A percentile compares a stretch with the other conserved stretches of the same genome.
Conservation (phyloP, 2,888 invertebrate genomes). For the Enoplolaimus lenunculus region DNA sequence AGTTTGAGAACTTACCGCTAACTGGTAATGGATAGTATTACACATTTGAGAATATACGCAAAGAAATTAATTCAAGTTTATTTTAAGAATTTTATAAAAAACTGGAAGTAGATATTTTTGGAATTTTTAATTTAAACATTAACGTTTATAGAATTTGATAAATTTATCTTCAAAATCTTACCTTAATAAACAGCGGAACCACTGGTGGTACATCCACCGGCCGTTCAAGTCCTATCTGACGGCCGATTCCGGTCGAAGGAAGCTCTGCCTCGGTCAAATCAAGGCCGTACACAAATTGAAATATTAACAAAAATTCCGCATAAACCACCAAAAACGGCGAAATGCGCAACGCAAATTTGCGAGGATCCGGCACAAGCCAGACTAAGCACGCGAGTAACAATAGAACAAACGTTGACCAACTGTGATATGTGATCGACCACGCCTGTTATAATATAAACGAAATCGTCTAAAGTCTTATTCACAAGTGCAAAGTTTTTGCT, state of each 20-base stretch:
- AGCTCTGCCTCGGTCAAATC: conserved; percentile 65
- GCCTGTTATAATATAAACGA: conserved; percentile 49
- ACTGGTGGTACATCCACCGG: conserved; percentile 25
- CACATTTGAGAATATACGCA: too few relatives aligned
- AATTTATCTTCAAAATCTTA: too few relatives aligned
- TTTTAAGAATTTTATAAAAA: too few relatives aligned
- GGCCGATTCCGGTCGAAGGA: conserved; percentile 45
- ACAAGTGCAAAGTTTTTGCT: neutral
- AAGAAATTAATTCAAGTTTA: too few relatives aligned
- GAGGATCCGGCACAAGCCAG: conserved; percentile 87
- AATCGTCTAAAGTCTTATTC: neutral
- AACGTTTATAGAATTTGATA: too few relatives aligned
- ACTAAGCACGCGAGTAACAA: conserved; percentile 81
- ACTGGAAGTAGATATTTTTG: too few relatives aligned
- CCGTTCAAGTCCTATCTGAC: conserved; percentile 30
- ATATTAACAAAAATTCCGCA: conserved; percentile 64
- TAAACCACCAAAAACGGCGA: conserved; percentile 78
- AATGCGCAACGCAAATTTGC: conserved; percentile 71
- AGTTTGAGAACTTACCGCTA: too few relatives aligned
- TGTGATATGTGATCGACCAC: conserved; percentile 95
- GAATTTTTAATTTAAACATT: too few relatives aligned
- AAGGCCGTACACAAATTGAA: conserved; percentile 68
- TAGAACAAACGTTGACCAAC: conserved; percentile 86
- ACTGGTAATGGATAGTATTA: too few relatives aligned
- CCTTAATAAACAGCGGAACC: conserved; percentile 26